phyloP scores from a whole-genome alignment of 2,113 vertebrate genomes.

The Malurus melanocephalus region DNA sequence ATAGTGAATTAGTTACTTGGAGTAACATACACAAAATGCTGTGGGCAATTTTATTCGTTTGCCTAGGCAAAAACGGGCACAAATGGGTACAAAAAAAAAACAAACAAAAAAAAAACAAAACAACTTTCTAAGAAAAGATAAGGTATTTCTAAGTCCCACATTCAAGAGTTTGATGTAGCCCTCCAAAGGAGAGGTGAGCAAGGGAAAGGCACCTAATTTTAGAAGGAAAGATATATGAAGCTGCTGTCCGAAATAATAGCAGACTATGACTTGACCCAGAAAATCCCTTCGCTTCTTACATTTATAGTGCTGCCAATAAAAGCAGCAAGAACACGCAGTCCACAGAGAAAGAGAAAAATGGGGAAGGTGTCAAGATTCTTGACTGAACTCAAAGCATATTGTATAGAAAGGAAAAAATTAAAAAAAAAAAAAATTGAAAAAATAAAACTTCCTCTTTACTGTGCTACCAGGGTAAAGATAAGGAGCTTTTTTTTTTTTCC shows the following conservation, averaged over 20 bases:
- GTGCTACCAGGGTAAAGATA: not conserved
- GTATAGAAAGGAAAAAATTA: not conserved
- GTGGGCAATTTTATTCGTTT: not conserved
- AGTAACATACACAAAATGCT: not conserved
- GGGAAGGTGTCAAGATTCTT: not conserved
- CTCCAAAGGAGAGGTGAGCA: not conserved
- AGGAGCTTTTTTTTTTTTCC: not conserved
- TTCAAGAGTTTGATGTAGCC: not conserved
- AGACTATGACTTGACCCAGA: constrained; percentile 35
- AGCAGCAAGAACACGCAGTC: not conserved
- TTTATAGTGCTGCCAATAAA: constrained; percentile 13
- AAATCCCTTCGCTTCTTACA: constrained; percentile 28
- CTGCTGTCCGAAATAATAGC: constrained; percentile 30
- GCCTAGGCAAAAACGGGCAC: not conserved
- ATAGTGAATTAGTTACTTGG: not conserved
- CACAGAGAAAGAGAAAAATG: constrained; percentile 4
- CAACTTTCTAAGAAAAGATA: not conserved
- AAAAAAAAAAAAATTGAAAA: no score
- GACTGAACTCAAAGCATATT: not conserved
- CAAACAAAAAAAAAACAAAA: not conserved
- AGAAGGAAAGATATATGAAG: constrained; percentile 38
- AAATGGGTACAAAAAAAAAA: not conserved
- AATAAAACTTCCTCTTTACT: not conserved
- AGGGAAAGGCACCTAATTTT: constrained; percentile 10
- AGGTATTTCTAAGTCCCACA: not conserved